These are phyloP conservation scores for Meandrusa payeni DNA, from an alignment of 2,888 invertebrate species.

Conservation along the genomic window DNA sequence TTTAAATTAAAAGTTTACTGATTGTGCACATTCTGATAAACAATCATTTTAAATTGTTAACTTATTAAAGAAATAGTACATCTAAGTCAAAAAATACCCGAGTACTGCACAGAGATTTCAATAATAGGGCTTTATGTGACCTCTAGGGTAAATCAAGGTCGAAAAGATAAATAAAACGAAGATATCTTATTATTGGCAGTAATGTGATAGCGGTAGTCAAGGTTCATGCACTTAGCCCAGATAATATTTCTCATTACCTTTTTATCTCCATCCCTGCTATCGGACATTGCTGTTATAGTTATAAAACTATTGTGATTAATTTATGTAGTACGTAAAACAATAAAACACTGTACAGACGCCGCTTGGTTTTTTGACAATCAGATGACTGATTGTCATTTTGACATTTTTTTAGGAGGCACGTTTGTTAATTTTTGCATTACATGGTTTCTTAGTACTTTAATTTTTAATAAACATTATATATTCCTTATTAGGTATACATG, in stretches of 20 bases:
- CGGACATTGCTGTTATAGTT: conserved; percentile 54
- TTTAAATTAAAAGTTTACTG: no score
- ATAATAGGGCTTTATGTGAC: conserved; percentile 38
- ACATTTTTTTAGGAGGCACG: neutral
- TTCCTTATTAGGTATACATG: no score
- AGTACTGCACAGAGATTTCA: no score
- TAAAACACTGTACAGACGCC: conserved; percentile 8
- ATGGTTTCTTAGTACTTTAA: no score
- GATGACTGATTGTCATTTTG: conserved; percentile 15
- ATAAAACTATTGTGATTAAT: conserved; percentile 29
- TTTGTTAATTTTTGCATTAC: no score
- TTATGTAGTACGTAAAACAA: neutral
- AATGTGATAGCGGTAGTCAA: conserved; percentile 32
- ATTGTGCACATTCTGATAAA: no score
- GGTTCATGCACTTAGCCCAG: conserved; percentile 37
- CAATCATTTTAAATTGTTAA: no score
- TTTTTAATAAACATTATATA: no score
- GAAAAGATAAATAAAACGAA: conserved; percentile 48
- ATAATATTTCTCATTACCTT: conserved; percentile 60
- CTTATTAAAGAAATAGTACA: no score
- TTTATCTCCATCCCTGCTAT: conserved; percentile 56
- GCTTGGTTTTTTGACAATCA: conserved; percentile 17
- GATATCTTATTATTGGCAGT: conserved; percentile 32
- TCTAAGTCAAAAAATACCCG: no score
- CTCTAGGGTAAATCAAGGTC: conserved; percentile 60